These are phyloP conservation scores for Ellobius talpinus DNA, from an alignment of 2,113 vertebrate genomes.

Conservation along the genomic window DNA sequence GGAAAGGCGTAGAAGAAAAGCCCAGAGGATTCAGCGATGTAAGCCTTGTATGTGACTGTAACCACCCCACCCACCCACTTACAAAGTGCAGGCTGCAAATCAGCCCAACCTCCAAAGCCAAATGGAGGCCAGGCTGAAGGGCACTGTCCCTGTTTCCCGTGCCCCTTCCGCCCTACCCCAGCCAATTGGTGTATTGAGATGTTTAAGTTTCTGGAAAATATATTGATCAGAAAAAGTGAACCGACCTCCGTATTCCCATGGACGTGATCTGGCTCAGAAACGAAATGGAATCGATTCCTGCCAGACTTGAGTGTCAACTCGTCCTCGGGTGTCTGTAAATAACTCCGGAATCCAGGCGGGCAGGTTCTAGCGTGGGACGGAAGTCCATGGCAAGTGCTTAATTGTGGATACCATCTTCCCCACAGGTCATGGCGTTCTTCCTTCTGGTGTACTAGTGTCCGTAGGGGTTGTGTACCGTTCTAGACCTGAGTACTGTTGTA, in stretches of 20 bases:
- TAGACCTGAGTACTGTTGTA: constrained; percentile 89
- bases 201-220: constrained; percentile 71
- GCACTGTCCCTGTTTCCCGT: constrained; percentile 7
- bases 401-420: constrained; percentile 84
- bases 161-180: rapidly evolving
- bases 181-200: constrained; percentile 15
- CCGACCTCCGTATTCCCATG: constrained; percentile 65
- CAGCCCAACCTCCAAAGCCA: constrained; percentile 30
- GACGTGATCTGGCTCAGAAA: constrained; percentile 82
- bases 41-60: constrained; percentile 13
- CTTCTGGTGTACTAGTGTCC: constrained; percentile 86
- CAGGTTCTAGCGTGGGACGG: constrained; percentile 80
- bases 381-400: constrained; percentile 82
- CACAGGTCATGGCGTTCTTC: constrained; percentile 76
- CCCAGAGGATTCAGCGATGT: constrained; percentile 5
- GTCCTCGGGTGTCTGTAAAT: constrained; percentile 87
- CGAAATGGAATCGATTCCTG: constrained; percentile 87
- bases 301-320: constrained; percentile 90
- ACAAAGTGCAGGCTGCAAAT: constrained; percentile 4
- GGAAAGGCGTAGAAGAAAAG: constrained; percentile 71
- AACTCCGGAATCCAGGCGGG: constrained; percentile 83
- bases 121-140: constrained; percentile 5
- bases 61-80: background rate
- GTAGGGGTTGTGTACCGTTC: constrained; percentile 90
- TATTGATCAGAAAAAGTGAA: constrained; percentile 49